Evolutionary conservation across 2,888 invertebrate species (phyloP), one percentile per base, ranked within the genome.

Genomic region (Apamea anceps): DNA sequence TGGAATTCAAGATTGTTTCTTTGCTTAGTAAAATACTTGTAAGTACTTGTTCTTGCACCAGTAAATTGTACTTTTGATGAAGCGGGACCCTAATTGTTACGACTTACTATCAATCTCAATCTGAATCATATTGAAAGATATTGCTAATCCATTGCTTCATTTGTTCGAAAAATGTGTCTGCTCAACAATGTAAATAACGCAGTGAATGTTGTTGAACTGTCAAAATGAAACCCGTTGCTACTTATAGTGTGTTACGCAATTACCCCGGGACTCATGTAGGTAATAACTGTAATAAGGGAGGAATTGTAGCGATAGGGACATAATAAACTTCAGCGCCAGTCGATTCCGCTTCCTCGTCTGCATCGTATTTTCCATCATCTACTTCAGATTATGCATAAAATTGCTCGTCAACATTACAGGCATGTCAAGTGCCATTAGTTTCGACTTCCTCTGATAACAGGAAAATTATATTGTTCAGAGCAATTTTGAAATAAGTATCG

Each of bases 401-500:
- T 80, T 85, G 76, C 79, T 87, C 62, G 80, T 74, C 37, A 60
- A 81, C 76, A 81, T 78, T 71, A 84, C 48, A 68, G 68, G 45
- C 81, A 82, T 83, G 84, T 81, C 79, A 87, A 78, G 75, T 70
- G 32, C 78, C 74, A 82, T 88, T 85, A 82, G 79, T 72, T 75
- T 81, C 32, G 74, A 80, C 82, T 88, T 88, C 87, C 87, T 89
- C 62, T 81, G 87, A 85, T 88, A 85, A 77, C 80, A 87, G 87
- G 85, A 70, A 87, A 87, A 88, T 85, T 87, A 73, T 79, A 82
- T 75, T 75, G 81, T 81, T 80, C 48, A 71, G 67, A 51, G 48
- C 37, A 60, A 80, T 72, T 83, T 77, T 73, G 66, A 80, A 81
- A 77, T 66, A 77, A 60, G 74, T 72, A 75, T 54, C 65, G 74